Conservation (phyloP, 2,113 vertebrate species). For the Megaleporinus macrocephalus region DNA sequence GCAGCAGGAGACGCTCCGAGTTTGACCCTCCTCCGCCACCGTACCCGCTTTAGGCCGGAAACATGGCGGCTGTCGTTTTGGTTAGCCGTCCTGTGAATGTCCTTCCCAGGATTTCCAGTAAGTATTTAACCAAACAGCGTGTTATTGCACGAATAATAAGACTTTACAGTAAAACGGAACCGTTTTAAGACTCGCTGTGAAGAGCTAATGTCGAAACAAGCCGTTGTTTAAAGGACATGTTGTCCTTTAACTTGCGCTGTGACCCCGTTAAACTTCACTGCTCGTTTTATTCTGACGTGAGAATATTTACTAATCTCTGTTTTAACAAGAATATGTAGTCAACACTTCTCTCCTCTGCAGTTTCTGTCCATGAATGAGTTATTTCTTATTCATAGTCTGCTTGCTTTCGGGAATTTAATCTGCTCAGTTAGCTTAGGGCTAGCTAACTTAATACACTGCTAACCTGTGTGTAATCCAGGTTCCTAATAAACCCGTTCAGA, state of each 20-base stretch:
- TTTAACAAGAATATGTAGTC: no score
- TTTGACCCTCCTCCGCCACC: conserved; percentile 58
- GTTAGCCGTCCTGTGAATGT: conserved; percentile 77
- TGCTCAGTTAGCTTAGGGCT: no score
- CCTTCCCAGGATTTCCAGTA: conserved; percentile 77
- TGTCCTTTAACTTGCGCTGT: conserved; percentile 23
- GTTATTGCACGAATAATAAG: not conserved
- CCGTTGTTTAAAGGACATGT: not conserved
- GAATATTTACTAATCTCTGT: no score
- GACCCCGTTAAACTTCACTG: conserved; percentile 21
- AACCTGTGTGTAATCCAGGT: no score
- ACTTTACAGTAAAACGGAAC: not conserved
- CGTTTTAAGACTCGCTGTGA: not conserved
- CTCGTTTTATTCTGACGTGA: no score
- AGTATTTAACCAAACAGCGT: conserved; percentile 53
- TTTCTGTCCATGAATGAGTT: no score
- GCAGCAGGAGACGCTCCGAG: no score
- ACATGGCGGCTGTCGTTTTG: conserved; percentile 73
- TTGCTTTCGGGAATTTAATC: no score
- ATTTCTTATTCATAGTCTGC: no score
- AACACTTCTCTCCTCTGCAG: no score
- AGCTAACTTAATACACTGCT: no score
- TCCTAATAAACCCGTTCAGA: no score
- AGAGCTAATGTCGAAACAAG: not conserved
- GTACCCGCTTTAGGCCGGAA: conserved; percentile 58